phyloP scores from a whole-genome alignment of 2,113 vertebrate species.

The Cranoglanis bouderius region DNA sequence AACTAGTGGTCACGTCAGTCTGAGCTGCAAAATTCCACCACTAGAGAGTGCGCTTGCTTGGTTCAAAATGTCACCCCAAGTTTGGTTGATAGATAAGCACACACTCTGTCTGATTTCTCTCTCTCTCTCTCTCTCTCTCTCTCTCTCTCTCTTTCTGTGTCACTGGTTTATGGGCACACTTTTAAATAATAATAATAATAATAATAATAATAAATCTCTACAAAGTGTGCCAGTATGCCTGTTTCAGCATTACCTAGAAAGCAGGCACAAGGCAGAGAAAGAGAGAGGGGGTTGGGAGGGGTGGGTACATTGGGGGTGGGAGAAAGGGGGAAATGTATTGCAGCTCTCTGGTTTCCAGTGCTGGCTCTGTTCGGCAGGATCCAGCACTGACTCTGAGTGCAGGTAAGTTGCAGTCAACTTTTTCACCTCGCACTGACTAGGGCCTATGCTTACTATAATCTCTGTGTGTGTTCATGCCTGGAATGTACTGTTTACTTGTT shows the following conservation, averaged over 20 bases:
- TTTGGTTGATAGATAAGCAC: constrained; percentile 44
- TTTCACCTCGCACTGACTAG: constrained; percentile 25
- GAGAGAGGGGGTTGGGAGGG: constrained; percentile 27
- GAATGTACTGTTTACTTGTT: not conserved
- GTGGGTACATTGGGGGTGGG: constrained; percentile 17
- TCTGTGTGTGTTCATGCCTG: constrained; percentile 27
- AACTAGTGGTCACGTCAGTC: not conserved
- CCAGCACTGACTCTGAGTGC: constrained; percentile 67
- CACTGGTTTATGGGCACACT: constrained; percentile 18
- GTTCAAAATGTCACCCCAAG: not conserved
- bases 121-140: constrained; percentile 21
- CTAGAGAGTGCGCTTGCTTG: constrained; percentile 55
- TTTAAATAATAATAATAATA: constrained; percentile 60
- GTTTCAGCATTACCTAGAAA: constrained; percentile 62
- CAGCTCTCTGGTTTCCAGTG: constrained; percentile 61
- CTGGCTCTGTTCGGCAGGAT: constrained; percentile 60
- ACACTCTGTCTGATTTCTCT: not conserved
- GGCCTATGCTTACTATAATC: constrained; percentile 28
- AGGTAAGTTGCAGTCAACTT: constrained; percentile 69
- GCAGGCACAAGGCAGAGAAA: constrained; percentile 45
- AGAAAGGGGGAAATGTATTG: constrained; percentile 36
- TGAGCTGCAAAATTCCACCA: constrained; percentile 36
- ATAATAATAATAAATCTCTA: constrained; percentile 64
- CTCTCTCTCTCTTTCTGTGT: constrained; percentile 23
- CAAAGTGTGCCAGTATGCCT: constrained; percentile 57